Evolutionary conservation across 2,888 invertebrate species (phyloP), one percentile per base, ranked within the genome.

Genomic region (Synanthedon andrenaeformis): DNA sequence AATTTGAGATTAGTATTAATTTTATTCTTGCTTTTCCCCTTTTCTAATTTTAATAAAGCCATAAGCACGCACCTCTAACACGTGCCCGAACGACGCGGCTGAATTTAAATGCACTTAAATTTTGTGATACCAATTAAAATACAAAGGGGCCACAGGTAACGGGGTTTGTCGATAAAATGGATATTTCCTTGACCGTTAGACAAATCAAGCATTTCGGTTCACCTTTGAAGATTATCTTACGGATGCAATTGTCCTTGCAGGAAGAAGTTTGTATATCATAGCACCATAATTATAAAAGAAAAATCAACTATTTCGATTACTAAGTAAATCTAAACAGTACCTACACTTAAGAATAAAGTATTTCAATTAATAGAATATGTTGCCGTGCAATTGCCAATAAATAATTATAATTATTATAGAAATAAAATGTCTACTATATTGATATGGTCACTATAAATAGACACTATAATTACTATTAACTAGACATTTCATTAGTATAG

Each of bases 11-110:
- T 70, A 79, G 74, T 71, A 70, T 72, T 76, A 73, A 79, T 78
- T 79, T 72, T 75, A 81, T 78, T 81, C 80, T 73, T 72, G 72
- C 72, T 77, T 79, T 80, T 81, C 73, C 77, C 78, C 79, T 76
- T 82, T 82, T 82, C 78, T 72, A 75, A 74, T 78, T 76, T 72
- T 81, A 83, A 85, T 85, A 73, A 79, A 17, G 69, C 62, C 65
- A 71, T 59, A 69, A 69, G 76, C 84, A 83, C 85, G 86, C 76
- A 69, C 67, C 65, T 59, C 56, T 57, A 67, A 76, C 82, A 77
- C 82, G 82, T 83, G 83, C 80, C 80, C 58, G 53, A 10, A 61
- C 55, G 64, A 66, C 63, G 58, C 66, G 59, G 57, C 67, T 74
- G 83, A 82, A 85, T 84, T 74, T 72, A 65, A 82, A 84, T 78